phyloP scores from a whole-genome alignment of 2,888 invertebrate species.

The Clanis bilineata region DNA sequence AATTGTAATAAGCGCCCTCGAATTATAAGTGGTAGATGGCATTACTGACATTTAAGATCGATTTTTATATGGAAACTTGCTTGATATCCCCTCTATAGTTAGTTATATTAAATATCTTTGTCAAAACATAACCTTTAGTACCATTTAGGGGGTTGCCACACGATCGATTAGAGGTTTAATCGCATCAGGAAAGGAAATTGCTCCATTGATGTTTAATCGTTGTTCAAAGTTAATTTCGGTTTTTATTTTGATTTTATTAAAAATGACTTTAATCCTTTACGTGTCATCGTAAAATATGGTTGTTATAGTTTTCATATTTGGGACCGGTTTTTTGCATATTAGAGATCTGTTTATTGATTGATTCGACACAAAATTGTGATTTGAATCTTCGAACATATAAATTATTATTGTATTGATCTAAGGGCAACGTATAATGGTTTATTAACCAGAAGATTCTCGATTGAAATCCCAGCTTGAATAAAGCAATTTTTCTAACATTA shows the following conservation, averaged over 20 bases:
- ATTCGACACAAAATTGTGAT: background rate
- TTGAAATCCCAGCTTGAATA: too few relatives aligned
- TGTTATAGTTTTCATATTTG: background rate
- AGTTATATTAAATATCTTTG: too few relatives aligned
- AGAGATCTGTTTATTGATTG: background rate
- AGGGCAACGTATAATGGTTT: too few relatives aligned
- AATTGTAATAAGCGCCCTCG: too few relatives aligned
- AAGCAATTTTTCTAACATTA: too few relatives aligned
- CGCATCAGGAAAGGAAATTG: background rate
- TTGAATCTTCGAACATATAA: too few relatives aligned
- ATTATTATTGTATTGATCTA: too few relatives aligned
- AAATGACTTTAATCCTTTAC: background rate
- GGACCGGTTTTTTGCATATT: background rate
- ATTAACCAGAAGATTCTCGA: too few relatives aligned
- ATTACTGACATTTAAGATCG: too few relatives aligned
- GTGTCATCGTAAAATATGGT: background rate
- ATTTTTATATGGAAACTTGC: too few relatives aligned
- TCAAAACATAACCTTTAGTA: slow-evolving; percentile 53
- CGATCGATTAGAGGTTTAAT: background rate
- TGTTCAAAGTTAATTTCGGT: background rate
- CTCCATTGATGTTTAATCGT: background rate
- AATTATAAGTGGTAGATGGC: too few relatives aligned
- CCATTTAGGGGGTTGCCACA: slow-evolving; percentile 33
- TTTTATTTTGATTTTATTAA: background rate
- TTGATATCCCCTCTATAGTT: too few relatives aligned